Base-by-base conservation (phyloP, 2,888 invertebrate genomes). In the Caenorhabditis uteleia region DNA sequence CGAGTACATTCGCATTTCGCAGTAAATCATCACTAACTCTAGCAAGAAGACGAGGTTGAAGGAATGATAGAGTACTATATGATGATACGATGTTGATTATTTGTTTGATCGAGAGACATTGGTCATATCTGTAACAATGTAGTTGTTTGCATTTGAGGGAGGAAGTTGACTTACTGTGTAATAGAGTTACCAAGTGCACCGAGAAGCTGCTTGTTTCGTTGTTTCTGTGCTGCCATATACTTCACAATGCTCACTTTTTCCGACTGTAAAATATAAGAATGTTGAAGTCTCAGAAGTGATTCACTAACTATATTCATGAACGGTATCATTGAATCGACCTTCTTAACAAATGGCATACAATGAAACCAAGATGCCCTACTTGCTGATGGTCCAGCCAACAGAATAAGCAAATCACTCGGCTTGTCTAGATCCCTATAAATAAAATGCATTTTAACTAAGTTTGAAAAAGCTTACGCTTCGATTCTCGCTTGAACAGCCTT, bases 1-100 rank as follows among this genome's bases (percentile, higher is more conserved):
- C 14, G 10, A 64, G 33, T n/a, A 58, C 49, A 33, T 64, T 64
- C 4, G 64, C 31, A 29, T 58, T 58, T 25, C 46, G 48, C 16
- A 12, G 18, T n/a, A 64, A 36, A 42, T 54, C 54, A 3, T 40
- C 46, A 1, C 48, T 25, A 20, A 64, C 26, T 26, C 58, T 64
- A 6, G 16, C 45, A 0, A 50, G 20, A n/a, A 58, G 29, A 27
- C 26, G 44, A 4, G 53, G 38, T 12, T 39, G 44, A 27, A 46
- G 54, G 16, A 40, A 58, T 1, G 64, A 47, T 2, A 64, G 49
- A 10, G 21, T 6, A 1, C 42, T 12, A 18, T 53, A 58, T 0
- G 64, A 45, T n/a, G 36, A 33, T 14, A 18, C 16, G 20, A 64
- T 10, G n/a, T 14, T 46, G 25, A 48, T 45, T 14, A 64, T 49